Percentiles rank a stretch among this genome's conserved stretches.
These are phyloP conservation scores for Chromis chromis DNA, from an alignment of 2,797 vertebrate genomes.

Conservation along the genomic window DNA sequence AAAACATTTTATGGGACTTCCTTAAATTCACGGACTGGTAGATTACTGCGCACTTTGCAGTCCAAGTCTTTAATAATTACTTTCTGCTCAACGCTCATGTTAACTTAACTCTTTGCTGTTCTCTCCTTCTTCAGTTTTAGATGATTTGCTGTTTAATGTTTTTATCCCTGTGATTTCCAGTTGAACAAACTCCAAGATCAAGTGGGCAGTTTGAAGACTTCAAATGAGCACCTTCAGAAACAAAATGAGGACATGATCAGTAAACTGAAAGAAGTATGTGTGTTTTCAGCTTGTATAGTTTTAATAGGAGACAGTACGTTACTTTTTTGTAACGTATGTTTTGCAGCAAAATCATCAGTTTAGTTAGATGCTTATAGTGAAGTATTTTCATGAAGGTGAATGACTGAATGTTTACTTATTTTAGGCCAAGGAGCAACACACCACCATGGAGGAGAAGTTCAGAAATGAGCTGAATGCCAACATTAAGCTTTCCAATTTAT, in stretches of 20 bases:
- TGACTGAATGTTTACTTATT: neutral
- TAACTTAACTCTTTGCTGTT: neutral
- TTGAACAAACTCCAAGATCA: constrained; percentile 91
- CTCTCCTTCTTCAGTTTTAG: neutral
- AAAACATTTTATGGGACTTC: neutral
- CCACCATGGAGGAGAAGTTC: constrained; percentile 92
- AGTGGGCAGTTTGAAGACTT: constrained; percentile 88
- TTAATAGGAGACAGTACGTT: neutral
- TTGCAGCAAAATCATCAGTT: no score
- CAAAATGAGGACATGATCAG: constrained; percentile 91
- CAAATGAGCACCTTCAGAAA: constrained; percentile 92
- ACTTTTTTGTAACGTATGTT: neutral
- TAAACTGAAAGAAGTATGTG: constrained; percentile 93
- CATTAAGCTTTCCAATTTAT: constrained; percentile 94
- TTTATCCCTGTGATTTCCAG: constrained; percentile 74
- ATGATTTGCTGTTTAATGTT: neutral
- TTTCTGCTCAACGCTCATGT: neutral
- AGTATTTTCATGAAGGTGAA: neutral
- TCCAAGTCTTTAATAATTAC: neutral
- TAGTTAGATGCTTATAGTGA: neutral
- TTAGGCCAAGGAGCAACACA: constrained; percentile 93
- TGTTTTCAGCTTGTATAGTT: neutral
- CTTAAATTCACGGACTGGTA: neutral
- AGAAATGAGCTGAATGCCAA: constrained; percentile 95
- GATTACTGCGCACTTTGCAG: neutral